These are phyloP conservation scores for Aphaenogaster floridana DNA, from an alignment of 1,140 invertebrate species.

Conservation along the genomic window DNA sequence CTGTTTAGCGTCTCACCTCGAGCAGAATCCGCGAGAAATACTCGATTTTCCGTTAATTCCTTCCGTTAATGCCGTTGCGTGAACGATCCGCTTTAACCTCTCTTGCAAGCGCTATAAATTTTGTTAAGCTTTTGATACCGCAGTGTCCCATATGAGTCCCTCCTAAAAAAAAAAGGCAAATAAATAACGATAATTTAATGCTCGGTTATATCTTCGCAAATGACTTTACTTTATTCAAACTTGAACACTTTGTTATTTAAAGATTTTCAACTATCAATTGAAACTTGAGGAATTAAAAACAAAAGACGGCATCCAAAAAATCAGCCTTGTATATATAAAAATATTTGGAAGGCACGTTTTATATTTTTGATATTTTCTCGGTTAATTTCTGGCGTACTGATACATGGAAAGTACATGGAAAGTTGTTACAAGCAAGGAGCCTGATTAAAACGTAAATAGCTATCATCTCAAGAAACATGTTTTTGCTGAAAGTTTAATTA, in stretches of 20 bases:
- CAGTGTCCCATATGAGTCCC: neutral
- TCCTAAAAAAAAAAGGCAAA: neutral
- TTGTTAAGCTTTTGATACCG: neutral
- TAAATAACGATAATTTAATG: slow-evolving; percentile 12
- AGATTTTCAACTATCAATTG: neutral
- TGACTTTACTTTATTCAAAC: neutral
- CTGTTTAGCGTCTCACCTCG: slow-evolving; percentile 43
- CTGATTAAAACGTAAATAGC: slow-evolving; percentile 64
- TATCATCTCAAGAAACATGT: slow-evolving; percentile 61
- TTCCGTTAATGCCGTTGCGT: neutral
- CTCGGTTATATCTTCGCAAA: neutral
- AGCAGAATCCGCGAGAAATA: slow-evolving; percentile 2
- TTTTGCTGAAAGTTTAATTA: slow-evolving; percentile 61
- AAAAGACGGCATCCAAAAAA: neutral
- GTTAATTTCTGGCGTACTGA: slow-evolving; percentile 23
- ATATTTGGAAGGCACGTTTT: neutral
- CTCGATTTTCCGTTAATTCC: slow-evolving; percentile 38
- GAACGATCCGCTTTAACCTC: slow-evolving; percentile 21
- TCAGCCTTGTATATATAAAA: neutral
- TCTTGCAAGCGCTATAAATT: neutral
- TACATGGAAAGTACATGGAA: slow-evolving; percentile 36
- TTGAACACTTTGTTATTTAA: neutral
- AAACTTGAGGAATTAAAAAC: neutral
- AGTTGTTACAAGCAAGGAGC: slow-evolving; percentile 21
- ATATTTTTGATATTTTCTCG: neutral